Evolutionary conservation across 2,888 invertebrate species (phyloP), one percentile per base, ranked within the genome.

Genomic region (Lumbricus terrestris): DNA sequence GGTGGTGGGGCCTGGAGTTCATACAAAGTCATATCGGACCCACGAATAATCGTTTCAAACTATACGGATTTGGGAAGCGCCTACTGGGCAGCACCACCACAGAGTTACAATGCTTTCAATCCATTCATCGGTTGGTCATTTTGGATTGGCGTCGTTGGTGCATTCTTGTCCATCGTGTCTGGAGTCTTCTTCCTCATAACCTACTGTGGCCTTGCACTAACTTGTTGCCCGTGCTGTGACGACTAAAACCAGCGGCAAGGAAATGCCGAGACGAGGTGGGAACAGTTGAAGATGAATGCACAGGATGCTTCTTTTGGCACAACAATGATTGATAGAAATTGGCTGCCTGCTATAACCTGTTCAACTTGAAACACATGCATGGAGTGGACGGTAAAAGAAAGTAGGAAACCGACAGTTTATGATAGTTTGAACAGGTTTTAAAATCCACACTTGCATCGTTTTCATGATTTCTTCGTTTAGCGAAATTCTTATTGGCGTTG

Each of bases 101-200:
- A 83, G 2, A 18, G 16, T 34, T 35, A 6, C 16, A 15, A 4
- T 37, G 34, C 29, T 37, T 85, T n/a, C 16, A 40, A 18, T 11
- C 82, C 82, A 38, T 90, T 35, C 90, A 37, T 90, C 23, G 90
- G 83, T 38, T 90, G 90, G 90, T 83, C 42, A 15, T 90, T 82
- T 40, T 90, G 90, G 90, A n/a, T 90, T 8, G 90, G 82, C 13
- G 83, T 90, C 29, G 82, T 37, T 35, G 90, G 83, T 35, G 82
- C 38, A 33, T 23, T 90, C 35, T n/a, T 90, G 33, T 85, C 90
- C 29, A 35, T 90, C 33, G 33, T 90, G 20, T 37, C 90, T 33
- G 85, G 83, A 16, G 34, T 90, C n/a, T 42, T 90, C 90, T 90
- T 83, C 29, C 85, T 85, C 16, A 34, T 85, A 35, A 85, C 85